Evolutionary conservation across 2,797 vertebrate genomes (phyloP).

Genomic region (Sebastes reedi): DNA sequence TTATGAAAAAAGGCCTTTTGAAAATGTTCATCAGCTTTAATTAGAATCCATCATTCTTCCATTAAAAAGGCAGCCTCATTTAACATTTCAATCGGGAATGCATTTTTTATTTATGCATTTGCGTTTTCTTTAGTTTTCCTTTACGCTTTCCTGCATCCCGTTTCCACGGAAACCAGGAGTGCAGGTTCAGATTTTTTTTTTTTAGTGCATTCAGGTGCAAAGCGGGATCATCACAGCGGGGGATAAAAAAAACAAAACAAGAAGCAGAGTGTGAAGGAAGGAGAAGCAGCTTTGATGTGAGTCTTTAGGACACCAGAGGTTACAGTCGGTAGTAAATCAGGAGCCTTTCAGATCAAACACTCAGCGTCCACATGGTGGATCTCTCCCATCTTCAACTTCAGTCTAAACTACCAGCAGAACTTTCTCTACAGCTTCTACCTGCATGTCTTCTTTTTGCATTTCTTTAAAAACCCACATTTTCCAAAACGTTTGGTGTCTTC

Average conservation of each 20-base stretch:
- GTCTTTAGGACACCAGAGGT: neutral
- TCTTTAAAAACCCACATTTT: neutral
- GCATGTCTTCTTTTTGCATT: neutral
- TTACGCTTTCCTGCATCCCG: neutral
- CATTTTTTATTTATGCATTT: neutral
- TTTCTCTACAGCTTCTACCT: neutral
- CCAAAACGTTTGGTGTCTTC: neutral
- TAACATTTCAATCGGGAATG: neutral
- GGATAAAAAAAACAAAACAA: neutral
- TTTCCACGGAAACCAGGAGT: constrained; percentile 2
- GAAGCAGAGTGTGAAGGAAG: neutral
- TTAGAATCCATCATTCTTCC: constrained; percentile 7
- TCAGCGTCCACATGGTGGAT: too few relatives aligned
- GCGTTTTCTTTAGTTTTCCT: neutral
- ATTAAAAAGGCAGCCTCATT: neutral
- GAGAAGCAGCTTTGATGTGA: constrained; percentile 5
- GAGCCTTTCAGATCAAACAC: too few relatives aligned
- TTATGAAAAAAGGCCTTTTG: constrained; percentile 9
- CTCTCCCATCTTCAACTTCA: neutral
- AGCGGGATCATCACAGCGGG: constrained; percentile 3
- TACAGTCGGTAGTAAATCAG: neutral
- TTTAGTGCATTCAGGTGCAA: neutral
- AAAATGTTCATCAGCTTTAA: constrained; percentile 22
- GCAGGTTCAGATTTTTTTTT: neutral
- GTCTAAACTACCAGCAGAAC: neutral